A percentile compares a stretch with the other conserved stretches of the same genome.
These are phyloP conservation scores for Poecilia velifera DNA, from an alignment of 2,797 vertebrate genomes.

Conservation along the genomic window DNA sequence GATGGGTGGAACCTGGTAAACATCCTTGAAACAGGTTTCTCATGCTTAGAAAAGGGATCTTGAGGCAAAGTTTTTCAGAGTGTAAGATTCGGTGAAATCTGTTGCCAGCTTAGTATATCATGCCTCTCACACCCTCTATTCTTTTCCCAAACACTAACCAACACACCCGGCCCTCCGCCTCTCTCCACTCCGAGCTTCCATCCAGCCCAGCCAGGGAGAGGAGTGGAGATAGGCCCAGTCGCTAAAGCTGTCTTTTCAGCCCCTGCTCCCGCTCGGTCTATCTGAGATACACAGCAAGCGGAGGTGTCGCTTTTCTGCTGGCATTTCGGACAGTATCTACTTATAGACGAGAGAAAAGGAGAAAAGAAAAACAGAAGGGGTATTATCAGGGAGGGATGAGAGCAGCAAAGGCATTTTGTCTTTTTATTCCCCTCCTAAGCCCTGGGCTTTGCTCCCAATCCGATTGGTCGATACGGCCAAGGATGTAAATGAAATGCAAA, in stretches of 20 bases:
- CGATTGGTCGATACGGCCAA: constrained; percentile 94
- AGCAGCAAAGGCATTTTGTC: constrained; percentile 88
- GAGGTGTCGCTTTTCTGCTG: constrained; percentile 88
- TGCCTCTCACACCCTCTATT: constrained; percentile 77
- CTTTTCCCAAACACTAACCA: constrained; percentile 74
- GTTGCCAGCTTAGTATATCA: constrained; percentile 80
- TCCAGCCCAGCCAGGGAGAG: constrained; percentile 79
- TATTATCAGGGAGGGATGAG: constrained; percentile 89
- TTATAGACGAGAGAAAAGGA: constrained; percentile 84
- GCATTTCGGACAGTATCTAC: constrained; percentile 90
- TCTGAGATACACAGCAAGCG: constrained; percentile 85
- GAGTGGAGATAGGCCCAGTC: constrained; percentile 83
- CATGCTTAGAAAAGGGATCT: constrained; percentile 70
- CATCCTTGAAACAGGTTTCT: constrained; percentile 78
- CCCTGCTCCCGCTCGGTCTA: constrained; percentile 81
- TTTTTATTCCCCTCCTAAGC: constrained; percentile 89
- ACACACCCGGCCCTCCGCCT: constrained; percentile 68
- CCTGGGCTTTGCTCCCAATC: constrained; percentile 89
- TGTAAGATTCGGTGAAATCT: constrained; percentile 75
- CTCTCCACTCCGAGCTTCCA: constrained; percentile 68
- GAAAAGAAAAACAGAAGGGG: constrained; percentile 87
- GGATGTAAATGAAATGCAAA: constrained; percentile 98
- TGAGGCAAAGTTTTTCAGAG: constrained; percentile 75
- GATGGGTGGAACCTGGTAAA: constrained; percentile 69
- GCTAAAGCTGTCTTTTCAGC: constrained; percentile 87